Percentiles rank a stretch among this genome's conserved stretches.
These are phyloP conservation scores for Ammospiza maritima DNA, from an alignment of 2,797 vertebrate species.

Conservation along the genomic window DNA sequence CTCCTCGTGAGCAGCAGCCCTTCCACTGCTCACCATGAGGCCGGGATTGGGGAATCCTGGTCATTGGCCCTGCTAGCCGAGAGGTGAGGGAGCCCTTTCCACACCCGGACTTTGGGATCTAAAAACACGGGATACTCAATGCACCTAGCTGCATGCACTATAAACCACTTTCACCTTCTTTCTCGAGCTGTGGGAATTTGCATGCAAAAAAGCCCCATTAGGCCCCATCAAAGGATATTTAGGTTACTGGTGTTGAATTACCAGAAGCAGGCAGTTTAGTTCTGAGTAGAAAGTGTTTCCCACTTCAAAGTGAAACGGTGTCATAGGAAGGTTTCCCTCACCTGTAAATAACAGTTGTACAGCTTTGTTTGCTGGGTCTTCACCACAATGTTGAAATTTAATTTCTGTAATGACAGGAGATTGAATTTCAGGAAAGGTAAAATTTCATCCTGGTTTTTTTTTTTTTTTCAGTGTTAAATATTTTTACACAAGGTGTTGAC, in stretches of 20 bases:
- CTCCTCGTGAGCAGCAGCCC: background rate
- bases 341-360: background rate
- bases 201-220: background rate
- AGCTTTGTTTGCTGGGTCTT: background rate
- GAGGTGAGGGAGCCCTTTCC: background rate
- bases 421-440: background rate
- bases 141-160: rapidly evolving
- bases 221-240: background rate
- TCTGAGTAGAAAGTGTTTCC: background rate
- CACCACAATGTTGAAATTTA: background rate
- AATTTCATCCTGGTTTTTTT: background rate
- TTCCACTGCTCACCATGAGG: background rate
- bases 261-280: background rate
- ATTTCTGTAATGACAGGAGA: background rate
- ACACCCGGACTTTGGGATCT: background rate
- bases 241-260: background rate
- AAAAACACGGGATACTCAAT: rapidly evolving
- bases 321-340: background rate
- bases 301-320: background rate
- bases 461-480: background rate
- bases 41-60: background rate
- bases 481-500: background rate
- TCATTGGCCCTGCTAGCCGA: rapidly evolving
- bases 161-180: background rate
- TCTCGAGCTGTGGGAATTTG: background rate